Evolutionary conservation across 2,797 vertebrate genomes (phyloP).

Genomic region (Malacoctenus gilli): DNA sequence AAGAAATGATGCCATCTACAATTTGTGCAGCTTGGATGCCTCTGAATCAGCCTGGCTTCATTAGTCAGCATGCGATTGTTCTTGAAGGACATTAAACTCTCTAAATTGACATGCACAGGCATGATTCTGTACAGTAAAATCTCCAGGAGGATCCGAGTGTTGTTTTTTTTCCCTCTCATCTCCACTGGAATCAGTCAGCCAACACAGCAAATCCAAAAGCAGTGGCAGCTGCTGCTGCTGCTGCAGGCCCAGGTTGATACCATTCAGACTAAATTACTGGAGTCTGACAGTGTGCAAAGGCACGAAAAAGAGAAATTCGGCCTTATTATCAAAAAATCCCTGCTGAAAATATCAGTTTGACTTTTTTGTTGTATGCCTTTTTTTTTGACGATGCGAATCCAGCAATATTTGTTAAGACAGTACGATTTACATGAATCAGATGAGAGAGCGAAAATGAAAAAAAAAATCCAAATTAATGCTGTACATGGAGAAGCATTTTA

Average conservation of each 20-base stretch:
- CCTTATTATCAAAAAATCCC: too few relatives aligned
- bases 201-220: slow-evolving; percentile 57
- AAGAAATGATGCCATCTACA: slow-evolving; percentile 43
- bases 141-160: slow-evolving; percentile 35
- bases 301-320: too few relatives aligned
- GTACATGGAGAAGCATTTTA: too few relatives aligned
- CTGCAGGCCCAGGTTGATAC: slow-evolving; percentile 51
- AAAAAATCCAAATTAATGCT: neutral
- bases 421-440: slow-evolving; percentile 15
- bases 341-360: slow-evolving; percentile 44
- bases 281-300: too few relatives aligned
- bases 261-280: slow-evolving; percentile 55
- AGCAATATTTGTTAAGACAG: too few relatives aligned
- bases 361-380: too few relatives aligned
- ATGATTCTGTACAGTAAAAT: slow-evolving; percentile 42
- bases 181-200: slow-evolving; percentile 53
- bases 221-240: too few relatives aligned
- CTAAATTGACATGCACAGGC: slow-evolving; percentile 25
- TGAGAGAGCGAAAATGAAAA: neutral
- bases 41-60: slow-evolving; percentile 64
- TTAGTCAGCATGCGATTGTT: slow-evolving; percentile 64
- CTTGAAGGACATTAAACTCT: slow-evolving; percentile 60
- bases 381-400: too few relatives aligned
- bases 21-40: slow-evolving; percentile 53
- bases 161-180: neutral